Base-by-base conservation (phyloP, 2,888 invertebrate species). In the Lottia gigantea region DNA sequence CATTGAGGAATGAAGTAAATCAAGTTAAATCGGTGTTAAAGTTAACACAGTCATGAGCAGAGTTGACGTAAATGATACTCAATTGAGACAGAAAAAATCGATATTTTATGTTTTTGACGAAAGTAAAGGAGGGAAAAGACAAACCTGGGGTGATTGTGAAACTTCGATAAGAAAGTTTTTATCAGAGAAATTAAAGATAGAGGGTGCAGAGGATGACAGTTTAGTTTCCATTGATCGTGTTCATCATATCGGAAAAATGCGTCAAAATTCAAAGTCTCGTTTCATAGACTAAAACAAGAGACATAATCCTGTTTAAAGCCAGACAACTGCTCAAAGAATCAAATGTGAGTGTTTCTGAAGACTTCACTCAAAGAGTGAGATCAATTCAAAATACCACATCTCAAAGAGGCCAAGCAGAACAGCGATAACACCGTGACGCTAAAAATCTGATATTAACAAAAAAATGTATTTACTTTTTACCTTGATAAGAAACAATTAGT, bases 201-300 rank as follows among this genome's bases (percentile, higher is more conserved):
- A n/a, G n/a, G n/a, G n/a, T n/a, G n/a, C n/a, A n/a, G n/a, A n/a
- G n/a, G n/a, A n/a, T n/a, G n/a, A n/a, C n/a, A n/a, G n/a, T n/a
- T n/a, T n/a, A n/a, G n/a, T n/a, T n/a, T n/a, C n/a, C n/a, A n/a
- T n/a, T n/a, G n/a, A n/a, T n/a, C n/a, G 49, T 49, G 49, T 49
- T 14, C 49, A 49, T 49, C 49, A 16, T 1, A 19, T 49, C 49
- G 49, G 49, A 49, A 49, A 49, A 16, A 49, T 16, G 16, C 16
- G 19, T 49, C 15, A 14, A 49, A 49, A 49, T 8, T 49, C 19
- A 49, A 49, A 49, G 49, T 49, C 16, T 16, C 19, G 16, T 49
- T 49, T 49, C 49, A 49, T 19, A 49, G 49, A 49, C 49, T 49
- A 49, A 49, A 49, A 49, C 49, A 49, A 49, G 49, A 49, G 49